Evolutionary conservation across 1,140 invertebrate species (phyloP), one percentile per base, ranked within the genome.

Genomic region (Drosophila equinoxialis): DNA sequence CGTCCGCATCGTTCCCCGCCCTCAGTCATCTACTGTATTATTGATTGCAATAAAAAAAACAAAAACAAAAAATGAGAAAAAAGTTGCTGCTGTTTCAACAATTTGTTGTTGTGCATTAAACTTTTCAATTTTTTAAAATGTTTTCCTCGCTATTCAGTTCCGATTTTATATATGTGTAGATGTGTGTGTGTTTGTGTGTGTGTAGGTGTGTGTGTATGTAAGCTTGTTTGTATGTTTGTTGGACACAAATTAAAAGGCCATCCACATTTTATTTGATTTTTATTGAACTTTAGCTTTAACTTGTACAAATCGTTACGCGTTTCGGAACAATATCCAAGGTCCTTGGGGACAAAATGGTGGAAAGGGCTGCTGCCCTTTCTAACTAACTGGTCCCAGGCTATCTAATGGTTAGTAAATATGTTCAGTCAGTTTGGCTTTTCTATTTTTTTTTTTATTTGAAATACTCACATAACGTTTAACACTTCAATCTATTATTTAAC

Each of bases 71-170:
- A 48, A 17, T 8, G 14, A 76, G 35, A 62, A 62, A 62, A 76
- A 75, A 71, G 55, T 77, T 76, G 54, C 42, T 61, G 66, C 74
- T 48, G 30, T 77, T 77, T 62, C 73, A 59, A 55, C 42, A 61
- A 61, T 67, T 71, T 70, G 59, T 71, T 67, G 62, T 63, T 71
- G 60, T 55, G 57, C 67, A 60, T 77, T 63, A 66, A 77, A 66
- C 58, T 77, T 77, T 78, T 78, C 68, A 77, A 71, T 71, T 71
- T 54, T 71, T 77, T 66, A 78, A 77, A 62, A 62, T 67, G 65
- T 63, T 63, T 63, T 63, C 26, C 60, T 62, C 6, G 11, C 39
- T 8, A 57, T 70, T 23, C 17, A 23, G 2, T 51, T 30, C 30
- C 17, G 45, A 23, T 13, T 51, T 20, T 20, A 17, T 39, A 39